Conservation (phyloP, 2,113 vertebrate genomes). For the Trematocara stigmaticum region DNA sequence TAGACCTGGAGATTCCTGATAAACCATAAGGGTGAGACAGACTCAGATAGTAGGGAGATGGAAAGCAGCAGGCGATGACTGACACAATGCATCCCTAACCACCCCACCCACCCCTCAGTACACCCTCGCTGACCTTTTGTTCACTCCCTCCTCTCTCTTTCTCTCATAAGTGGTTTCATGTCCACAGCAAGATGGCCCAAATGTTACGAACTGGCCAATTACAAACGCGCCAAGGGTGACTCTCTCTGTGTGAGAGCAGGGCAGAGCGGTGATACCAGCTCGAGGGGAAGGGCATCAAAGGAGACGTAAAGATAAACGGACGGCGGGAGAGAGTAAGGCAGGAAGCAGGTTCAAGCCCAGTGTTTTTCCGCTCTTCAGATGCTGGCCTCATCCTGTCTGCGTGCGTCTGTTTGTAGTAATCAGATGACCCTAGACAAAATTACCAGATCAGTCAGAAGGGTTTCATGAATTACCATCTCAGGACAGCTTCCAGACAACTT, state of each 20-base stretch:
- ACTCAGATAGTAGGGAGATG: background rate
- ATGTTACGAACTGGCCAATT: background rate
- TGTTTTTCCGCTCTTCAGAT: constrained; percentile 16
- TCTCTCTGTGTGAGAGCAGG: background rate
- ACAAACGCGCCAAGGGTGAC: background rate
- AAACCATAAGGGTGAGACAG: background rate
- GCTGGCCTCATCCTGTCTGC: background rate
- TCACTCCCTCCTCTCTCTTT: background rate
- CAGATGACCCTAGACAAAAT: constrained; percentile 5
- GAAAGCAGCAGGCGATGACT: constrained; percentile 35
- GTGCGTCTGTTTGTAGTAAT: background rate
- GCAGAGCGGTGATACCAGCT: background rate
- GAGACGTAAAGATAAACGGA: background rate
- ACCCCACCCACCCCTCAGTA: background rate
- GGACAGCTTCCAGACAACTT: background rate
- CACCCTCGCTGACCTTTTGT: background rate
- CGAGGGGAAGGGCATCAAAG: constrained; percentile 9
- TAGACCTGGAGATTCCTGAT: constrained; percentile 36
- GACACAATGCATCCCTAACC: constrained; percentile 22
- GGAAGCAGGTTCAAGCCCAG: constrained; percentile 21
- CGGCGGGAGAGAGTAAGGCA: background rate
- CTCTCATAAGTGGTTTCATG: background rate
- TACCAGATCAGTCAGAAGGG: background rate
- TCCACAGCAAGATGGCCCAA: background rate
- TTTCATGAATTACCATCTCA: background rate